Percentiles rank a stretch among this genome's conserved stretches.
Conservation (phyloP, 2,888 invertebrate genomes). For the Mactromeris polynyma region DNA sequence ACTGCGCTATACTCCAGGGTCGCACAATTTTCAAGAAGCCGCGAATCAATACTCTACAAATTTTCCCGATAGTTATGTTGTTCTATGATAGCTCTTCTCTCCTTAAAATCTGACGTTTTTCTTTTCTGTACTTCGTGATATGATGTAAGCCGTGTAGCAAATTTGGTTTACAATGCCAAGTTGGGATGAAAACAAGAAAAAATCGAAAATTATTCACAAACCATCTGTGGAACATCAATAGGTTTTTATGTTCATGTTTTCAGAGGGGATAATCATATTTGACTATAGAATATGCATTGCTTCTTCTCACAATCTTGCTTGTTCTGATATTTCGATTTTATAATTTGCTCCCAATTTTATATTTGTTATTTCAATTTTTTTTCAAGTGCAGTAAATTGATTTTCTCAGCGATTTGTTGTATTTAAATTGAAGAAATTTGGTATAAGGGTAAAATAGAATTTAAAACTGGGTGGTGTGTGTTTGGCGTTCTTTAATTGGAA, state of each 20-base stretch:
- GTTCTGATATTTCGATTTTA: neutral
- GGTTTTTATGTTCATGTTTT: conserved; percentile 1
- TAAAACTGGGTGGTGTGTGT: neutral
- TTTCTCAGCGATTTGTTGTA: neutral
- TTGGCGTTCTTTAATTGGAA: neutral
- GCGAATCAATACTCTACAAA: conserved; percentile 28
- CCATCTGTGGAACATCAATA: neutral
- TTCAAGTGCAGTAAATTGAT: neutral
- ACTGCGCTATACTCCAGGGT: conserved; percentile 27
- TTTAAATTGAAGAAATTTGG: neutral
- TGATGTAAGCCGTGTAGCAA: conserved; percentile 24
- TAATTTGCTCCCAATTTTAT: neutral
- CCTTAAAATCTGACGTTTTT: conserved; percentile 31
- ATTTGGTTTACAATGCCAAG: conserved; percentile 25
- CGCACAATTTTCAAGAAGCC: conserved; percentile 22
- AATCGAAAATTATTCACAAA: conserved; percentile 10
- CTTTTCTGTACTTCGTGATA: conserved; percentile 16
- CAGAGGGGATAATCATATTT: neutral
- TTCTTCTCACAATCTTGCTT: neutral
- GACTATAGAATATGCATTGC: neutral
- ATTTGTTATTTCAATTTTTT: neutral
- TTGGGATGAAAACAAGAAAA: neutral
- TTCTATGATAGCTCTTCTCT: conserved; percentile 26
- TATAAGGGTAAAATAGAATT: neutral
- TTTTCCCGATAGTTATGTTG: conserved; percentile 25